phyloP scores from a whole-genome alignment of 2,113 vertebrate species.

The Xiphophorus hellerii region DNA sequence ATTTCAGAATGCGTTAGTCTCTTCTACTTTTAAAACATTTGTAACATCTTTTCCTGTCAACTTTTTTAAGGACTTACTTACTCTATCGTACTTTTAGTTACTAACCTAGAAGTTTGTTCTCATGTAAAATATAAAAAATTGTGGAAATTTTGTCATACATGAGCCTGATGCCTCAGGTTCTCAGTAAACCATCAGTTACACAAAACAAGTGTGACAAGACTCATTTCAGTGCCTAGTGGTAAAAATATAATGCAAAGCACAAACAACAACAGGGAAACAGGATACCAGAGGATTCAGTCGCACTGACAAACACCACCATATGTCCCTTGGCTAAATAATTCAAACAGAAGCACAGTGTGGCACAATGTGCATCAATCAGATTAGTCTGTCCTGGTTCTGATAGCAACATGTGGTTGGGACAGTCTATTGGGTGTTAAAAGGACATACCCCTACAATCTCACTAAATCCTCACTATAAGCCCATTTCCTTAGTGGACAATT shows the following conservation, averaged over 20 bases:
- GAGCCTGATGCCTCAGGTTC: too few species aligned
- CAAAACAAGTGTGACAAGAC: not conserved
- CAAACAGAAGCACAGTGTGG: constrained; percentile 12
- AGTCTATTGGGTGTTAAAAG: constrained; percentile 17
- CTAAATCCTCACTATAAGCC: constrained; percentile 8
- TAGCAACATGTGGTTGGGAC: constrained; percentile 13
- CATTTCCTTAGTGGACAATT: not conserved
- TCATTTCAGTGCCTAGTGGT: not conserved
- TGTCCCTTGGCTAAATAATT: constrained; percentile 25
- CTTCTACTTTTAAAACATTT: too few species aligned
- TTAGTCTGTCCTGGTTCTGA: constrained; percentile 38
- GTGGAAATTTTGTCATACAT: too few species aligned
- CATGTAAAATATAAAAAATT: too few species aligned
- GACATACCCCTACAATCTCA: constrained; percentile 17
- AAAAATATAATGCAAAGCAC: not conserved
- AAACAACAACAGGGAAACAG: not conserved
- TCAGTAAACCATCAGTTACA: too few species aligned
- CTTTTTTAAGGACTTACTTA: too few species aligned
- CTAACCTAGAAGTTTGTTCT: too few species aligned
- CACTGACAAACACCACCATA: constrained; percentile 35
- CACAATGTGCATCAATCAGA: constrained; percentile 18
- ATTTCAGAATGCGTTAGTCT: too few species aligned
- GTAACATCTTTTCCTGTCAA: too few species aligned
- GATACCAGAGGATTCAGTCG: not conserved
- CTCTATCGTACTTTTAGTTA: too few species aligned